Evolutionary conservation across 2,888 invertebrate species (phyloP).

Genomic region (Catocala sponsa): DNA sequence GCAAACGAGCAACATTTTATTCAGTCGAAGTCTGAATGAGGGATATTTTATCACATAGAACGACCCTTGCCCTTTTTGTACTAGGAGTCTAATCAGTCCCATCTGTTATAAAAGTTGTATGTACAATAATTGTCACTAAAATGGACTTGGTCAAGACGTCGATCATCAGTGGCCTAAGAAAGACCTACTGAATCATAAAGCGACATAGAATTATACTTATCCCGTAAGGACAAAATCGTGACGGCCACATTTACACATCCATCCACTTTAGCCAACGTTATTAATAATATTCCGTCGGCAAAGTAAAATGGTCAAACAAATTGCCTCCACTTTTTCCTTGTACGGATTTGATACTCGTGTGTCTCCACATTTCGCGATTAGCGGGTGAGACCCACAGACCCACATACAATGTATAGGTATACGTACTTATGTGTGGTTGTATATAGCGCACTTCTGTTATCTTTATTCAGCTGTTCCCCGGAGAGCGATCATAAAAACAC

Average conservation of each 20-base stretch:
- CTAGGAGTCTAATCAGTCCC: too few species aligned
- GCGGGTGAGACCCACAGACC: constrained; percentile 1
- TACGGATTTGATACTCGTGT: constrained; percentile 32
- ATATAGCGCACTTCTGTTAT: constrained; percentile 39
- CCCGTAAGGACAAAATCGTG: constrained; percentile 15
- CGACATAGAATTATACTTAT: not conserved
- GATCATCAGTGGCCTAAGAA: not conserved
- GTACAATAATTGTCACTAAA: too few species aligned
- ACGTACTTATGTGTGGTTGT: constrained; percentile 17
- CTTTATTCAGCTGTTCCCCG: constrained; percentile 50
- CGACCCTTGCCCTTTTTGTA: too few species aligned
- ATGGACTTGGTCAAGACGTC: too few species aligned
- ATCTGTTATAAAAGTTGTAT: too few species aligned
- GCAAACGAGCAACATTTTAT: too few species aligned
- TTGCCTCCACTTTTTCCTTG: constrained; percentile 46
- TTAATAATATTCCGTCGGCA: constrained; percentile 39
- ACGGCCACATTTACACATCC: constrained; percentile 41
- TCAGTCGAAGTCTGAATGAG: too few species aligned
- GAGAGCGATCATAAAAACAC: constrained; percentile 53
- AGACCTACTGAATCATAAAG: not conserved
- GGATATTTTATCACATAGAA: too few species aligned
- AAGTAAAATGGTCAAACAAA: constrained; percentile 44
- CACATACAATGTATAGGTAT: not conserved
- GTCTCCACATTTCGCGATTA: constrained; percentile 39
- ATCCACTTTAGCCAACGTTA: constrained; percentile 40